Percentiles rank a stretch among this genome's conserved stretches.
phyloP scores from a whole-genome alignment of 2,113 vertebrate species.

The Chaetops frenatus region DNA sequence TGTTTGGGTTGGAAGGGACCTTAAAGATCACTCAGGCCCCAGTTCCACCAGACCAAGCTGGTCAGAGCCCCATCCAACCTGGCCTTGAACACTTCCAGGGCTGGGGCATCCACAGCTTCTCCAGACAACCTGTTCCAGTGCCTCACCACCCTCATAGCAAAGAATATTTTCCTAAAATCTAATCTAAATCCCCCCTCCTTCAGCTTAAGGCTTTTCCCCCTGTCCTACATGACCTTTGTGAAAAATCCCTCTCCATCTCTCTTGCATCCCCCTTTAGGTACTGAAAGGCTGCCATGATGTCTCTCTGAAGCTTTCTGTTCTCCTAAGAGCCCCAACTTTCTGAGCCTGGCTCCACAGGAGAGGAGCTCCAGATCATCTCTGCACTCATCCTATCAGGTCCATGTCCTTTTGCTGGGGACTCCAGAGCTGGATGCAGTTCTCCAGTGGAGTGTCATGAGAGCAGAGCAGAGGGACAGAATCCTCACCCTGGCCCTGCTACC shows the following conservation, averaged over 20 bases:
- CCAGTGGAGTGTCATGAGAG: not conserved
- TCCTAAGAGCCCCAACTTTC: not conserved
- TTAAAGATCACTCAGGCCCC: too few relatives aligned
- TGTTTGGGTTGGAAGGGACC: not conserved
- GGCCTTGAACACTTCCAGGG: not conserved
- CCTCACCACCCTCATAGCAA: not conserved
- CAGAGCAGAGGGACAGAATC: not conserved
- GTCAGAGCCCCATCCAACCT: not conserved
- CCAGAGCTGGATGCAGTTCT: not conserved
- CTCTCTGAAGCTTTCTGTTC: not conserved
- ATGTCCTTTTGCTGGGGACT: not conserved
- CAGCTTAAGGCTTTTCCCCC: not conserved
- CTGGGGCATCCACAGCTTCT: not conserved
- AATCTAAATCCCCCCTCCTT: not conserved
- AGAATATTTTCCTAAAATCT: not conserved
- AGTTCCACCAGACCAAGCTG: not conserved
- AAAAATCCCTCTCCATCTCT: not conserved
- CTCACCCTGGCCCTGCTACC: not conserved
- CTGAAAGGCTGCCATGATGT: not conserved
- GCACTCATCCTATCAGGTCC: fast-evolving
- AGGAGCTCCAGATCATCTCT: not conserved
- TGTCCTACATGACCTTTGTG: not conserved
- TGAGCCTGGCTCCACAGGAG: not conserved
- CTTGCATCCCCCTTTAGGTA: not conserved
- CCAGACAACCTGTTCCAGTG: not conserved